These are phyloP conservation scores for Leptonema lineaticorne DNA, from an alignment of 1,140 invertebrate species.

Conservation along the genomic window DNA sequence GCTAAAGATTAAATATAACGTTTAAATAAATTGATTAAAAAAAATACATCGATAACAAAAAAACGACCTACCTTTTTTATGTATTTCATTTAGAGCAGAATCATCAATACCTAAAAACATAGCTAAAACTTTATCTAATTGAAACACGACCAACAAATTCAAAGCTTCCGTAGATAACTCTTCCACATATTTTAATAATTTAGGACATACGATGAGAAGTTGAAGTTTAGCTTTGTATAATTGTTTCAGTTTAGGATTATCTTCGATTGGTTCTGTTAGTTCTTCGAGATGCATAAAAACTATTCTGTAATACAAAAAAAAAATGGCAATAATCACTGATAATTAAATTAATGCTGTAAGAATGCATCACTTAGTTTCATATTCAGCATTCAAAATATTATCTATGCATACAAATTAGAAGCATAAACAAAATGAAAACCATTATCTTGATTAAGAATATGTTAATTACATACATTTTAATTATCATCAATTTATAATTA, in stretches of 20 bases:
- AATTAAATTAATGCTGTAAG: too few relatives aligned
- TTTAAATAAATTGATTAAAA: conserved; percentile 2
- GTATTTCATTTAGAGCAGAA: conserved; percentile 59
- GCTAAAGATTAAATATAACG: conserved; percentile 57
- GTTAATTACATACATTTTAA: too few relatives aligned
- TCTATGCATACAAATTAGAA: too few relatives aligned
- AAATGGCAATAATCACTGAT: not conserved
- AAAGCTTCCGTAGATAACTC: conserved; percentile 58
- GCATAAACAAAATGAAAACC: too few relatives aligned
- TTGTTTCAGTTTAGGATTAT: conserved; percentile 60
- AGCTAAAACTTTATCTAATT: conserved; percentile 70
- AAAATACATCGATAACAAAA: conserved; percentile 2
- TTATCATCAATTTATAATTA: too few relatives aligned
- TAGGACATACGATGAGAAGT: conserved; percentile 76
- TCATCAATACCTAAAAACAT: conserved; percentile 76
- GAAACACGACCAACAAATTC: conserved; percentile 63
- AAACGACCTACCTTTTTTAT: conserved; percentile 54
- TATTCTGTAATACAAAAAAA: conserved; percentile 58
- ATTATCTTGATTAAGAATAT: too few relatives aligned
- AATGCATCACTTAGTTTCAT: too few relatives aligned
- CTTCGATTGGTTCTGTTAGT: conserved; percentile 57
- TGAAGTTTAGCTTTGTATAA: conserved; percentile 68
- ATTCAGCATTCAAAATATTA: too few relatives aligned
- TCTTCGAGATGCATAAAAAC: conserved; percentile 73
- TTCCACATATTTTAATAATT: conserved; percentile 63